Evolutionary conservation across 2,888 invertebrate species (phyloP).

Genomic region (Orthonevra nobilis): DNA sequence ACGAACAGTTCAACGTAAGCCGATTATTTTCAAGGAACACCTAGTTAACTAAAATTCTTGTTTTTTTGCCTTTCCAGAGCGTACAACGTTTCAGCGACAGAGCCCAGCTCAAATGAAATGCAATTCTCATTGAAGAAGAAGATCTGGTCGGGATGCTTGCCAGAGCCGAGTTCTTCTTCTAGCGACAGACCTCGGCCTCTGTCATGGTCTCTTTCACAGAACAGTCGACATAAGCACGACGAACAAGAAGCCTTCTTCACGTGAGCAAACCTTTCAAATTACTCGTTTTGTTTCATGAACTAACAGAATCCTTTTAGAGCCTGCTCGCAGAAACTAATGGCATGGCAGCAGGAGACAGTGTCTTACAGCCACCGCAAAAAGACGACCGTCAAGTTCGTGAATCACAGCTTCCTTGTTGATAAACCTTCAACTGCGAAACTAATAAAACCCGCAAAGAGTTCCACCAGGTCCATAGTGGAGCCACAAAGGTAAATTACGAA

Average conservation of each 20-base stretch:
- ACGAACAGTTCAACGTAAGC: too few species aligned
- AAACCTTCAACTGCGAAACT: background rate
- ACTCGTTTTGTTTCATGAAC: too few species aligned
- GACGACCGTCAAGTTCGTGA: constrained; percentile 21
- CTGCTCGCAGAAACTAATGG: constrained; percentile 84
- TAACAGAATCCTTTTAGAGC: too few species aligned
- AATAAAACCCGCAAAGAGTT: too few species aligned
- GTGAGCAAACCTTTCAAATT: constrained; percentile 76
- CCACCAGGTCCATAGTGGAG: constrained; percentile 22
- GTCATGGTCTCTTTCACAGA: constrained; percentile 85
- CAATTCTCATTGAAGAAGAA: constrained; percentile 87
- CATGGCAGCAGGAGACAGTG: constrained; percentile 75
- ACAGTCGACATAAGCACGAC: constrained; percentile 80
- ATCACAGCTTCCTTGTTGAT: constrained; percentile 17
- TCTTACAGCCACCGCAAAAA: constrained; percentile 7
- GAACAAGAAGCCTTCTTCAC: constrained; percentile 83
- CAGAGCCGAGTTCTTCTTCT: constrained; percentile 75
- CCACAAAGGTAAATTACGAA: too few species aligned
- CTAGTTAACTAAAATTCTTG: too few species aligned
- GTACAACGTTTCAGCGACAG: too few species aligned
- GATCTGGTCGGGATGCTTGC: constrained; percentile 86
- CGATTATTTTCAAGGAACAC: background rate
- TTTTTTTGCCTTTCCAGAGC: too few species aligned
- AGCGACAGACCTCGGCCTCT: constrained; percentile 80
- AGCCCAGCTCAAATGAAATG: constrained; percentile 74